These are phyloP conservation scores for Narcine bancroftii DNA, from an alignment of 2,113 vertebrate genomes.

Conservation along the genomic window DNA sequence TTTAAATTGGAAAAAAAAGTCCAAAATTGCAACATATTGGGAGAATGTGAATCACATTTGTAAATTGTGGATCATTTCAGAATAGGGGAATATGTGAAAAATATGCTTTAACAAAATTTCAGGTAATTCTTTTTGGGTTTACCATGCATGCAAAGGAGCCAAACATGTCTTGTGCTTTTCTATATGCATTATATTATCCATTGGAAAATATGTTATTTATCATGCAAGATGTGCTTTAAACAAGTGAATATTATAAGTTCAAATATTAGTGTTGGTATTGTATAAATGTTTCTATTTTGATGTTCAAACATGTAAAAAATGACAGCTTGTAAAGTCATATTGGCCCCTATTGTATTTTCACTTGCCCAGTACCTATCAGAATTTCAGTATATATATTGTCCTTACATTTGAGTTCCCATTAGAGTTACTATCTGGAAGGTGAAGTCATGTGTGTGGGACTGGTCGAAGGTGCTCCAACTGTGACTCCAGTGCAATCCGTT, in stretches of 20 bases:
- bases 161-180: background rate
- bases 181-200: too few relatives aligned
- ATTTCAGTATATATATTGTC: background rate
- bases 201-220: constrained; percentile 11
- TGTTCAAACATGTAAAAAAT: background rate
- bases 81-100: background rate
- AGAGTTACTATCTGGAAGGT: background rate
- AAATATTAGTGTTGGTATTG: background rate
- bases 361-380: background rate
- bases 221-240: background rate
- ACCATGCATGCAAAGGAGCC: background rate
- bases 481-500: constrained; percentile 82
- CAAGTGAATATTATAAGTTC: background rate
- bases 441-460: constrained; percentile 69
- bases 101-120: background rate
- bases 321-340: background rate
- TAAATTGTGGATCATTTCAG: background rate
- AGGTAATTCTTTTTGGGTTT: background rate
- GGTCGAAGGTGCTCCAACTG: constrained; percentile 85
- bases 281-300: background rate
- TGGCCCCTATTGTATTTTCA: background rate
- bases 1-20: too few relatives aligned
- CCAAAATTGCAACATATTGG: background rate
- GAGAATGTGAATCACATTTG: background rate
- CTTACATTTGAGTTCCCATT: background rate